These are phyloP conservation scores for Mercenaria mercenaria DNA, from an alignment of 1,140 invertebrate species.

Conservation along the genomic window DNA sequence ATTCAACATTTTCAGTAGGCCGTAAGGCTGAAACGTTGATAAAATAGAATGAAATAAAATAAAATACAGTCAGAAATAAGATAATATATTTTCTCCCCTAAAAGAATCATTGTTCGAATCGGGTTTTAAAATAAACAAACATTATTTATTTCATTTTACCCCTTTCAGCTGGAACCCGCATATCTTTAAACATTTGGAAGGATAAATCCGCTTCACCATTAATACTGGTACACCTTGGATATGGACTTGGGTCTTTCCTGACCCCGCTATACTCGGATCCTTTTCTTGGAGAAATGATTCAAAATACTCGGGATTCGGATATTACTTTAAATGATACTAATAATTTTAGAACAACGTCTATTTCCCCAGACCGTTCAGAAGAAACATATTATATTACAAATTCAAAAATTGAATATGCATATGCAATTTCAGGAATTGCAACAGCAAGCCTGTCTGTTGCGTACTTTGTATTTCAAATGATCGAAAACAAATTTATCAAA, in stretches of 20 bases:
- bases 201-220: conserved; percentile 31
- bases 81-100: no score
- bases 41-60: no score
- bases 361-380: neutral
- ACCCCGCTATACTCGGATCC: conserved; percentile 7
- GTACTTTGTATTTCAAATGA: conserved; percentile 69
- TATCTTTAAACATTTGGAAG: conserved; percentile 1
- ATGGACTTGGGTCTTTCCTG: conserved; percentile 42
- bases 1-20: no score
- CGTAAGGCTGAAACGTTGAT: no score
- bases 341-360: neutral
- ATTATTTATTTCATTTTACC: neutral
- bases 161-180: neutral
- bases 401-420: conserved; percentile 71
- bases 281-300: neutral
- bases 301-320: no score
- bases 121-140: no score
- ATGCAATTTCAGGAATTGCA: conserved; percentile 66
- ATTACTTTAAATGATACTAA: neutral
- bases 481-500: neutral
- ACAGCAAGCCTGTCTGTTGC: conserved; percentile 38
- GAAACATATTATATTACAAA: conserved; percentile 9
- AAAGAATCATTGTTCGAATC: no score
- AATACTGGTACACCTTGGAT: conserved; percentile 36
- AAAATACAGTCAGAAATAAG: no score